Evolutionary conservation across 2,888 invertebrate species (phyloP).

Genomic region (Dimorphilus gyrociliatus): DNA sequence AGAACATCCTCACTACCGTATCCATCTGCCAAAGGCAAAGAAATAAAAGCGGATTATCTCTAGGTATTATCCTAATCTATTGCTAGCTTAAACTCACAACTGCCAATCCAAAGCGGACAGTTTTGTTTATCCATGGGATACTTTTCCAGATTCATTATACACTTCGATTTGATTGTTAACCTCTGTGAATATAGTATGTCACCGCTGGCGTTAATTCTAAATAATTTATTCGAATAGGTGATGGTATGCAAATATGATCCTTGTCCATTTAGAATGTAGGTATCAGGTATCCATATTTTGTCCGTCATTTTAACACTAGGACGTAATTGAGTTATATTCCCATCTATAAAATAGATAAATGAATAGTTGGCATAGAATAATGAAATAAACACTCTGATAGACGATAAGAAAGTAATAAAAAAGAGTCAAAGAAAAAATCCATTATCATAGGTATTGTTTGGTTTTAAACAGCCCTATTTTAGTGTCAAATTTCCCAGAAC

Average conservation of each 20-base stretch:
- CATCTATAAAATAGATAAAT: too few species aligned
- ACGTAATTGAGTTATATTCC: conserved; percentile 10
- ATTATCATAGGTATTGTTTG: too few species aligned
- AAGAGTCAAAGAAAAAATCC: too few species aligned
- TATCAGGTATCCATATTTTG: conserved; percentile 82
- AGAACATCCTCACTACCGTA: conserved; percentile 9
- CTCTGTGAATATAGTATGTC: conserved; percentile 12
- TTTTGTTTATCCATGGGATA: conserved; percentile 62
- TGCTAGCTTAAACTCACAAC: conserved; percentile 59
- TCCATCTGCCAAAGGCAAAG: conserved; percentile 7
- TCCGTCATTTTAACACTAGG: conserved; percentile 46
- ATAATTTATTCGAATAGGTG: conserved; percentile 74
- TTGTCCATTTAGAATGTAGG: conserved; percentile 72
- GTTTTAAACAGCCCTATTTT: too few species aligned
- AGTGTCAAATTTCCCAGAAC: too few species aligned
- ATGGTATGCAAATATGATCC: conserved; percentile 84
- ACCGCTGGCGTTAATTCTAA: conserved; percentile 68
- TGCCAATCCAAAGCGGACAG: conserved; percentile 58
- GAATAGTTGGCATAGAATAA: too few species aligned
- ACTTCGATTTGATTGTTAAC: conserved; percentile 62
- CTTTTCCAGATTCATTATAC: conserved; percentile 56
- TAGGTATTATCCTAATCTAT: too few species aligned
- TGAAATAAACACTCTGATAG: too few species aligned
- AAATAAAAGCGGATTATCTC: too few species aligned
- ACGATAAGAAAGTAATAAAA: too few species aligned